Conservation (phyloP, 1,140 invertebrate species). For the Lepidurus arcticus region DNA sequence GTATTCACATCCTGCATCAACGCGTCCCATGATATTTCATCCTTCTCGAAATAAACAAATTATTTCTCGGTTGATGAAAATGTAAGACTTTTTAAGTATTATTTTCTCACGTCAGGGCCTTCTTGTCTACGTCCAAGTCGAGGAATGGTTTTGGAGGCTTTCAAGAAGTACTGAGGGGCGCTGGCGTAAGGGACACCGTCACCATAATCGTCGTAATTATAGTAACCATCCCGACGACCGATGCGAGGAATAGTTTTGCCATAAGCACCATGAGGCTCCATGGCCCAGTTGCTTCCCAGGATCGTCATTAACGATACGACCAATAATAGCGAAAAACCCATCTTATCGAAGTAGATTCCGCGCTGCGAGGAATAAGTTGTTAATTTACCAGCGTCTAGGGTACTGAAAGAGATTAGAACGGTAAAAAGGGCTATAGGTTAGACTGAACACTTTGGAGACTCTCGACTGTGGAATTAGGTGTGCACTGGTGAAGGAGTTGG, state of each 20-base stretch:
- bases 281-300: neutral
- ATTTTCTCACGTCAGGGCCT: neutral
- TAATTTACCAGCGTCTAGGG: too few relatives aligned
- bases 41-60: neutral
- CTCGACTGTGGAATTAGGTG: neutral
- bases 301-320: neutral
- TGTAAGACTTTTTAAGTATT: neutral
- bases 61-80: neutral
- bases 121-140: neutral
- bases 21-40: conserved; percentile 2
- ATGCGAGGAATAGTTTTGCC: conserved; percentile 9
- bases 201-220: neutral
- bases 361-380: too few relatives aligned
- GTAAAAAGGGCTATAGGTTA: neutral
- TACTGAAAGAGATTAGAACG: too few relatives aligned
- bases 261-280: neutral
- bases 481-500: conserved; percentile 7
- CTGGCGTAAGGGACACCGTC: neutral
- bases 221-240: neutral
- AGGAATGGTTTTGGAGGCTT: neutral
- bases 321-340: neutral
- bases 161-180: neutral
- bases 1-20: conserved; percentile 5
- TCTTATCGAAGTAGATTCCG: neutral
- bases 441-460: neutral